Conservation (phyloP, 2,888 invertebrate genomes). For the Podabrus alpinus region DNA sequence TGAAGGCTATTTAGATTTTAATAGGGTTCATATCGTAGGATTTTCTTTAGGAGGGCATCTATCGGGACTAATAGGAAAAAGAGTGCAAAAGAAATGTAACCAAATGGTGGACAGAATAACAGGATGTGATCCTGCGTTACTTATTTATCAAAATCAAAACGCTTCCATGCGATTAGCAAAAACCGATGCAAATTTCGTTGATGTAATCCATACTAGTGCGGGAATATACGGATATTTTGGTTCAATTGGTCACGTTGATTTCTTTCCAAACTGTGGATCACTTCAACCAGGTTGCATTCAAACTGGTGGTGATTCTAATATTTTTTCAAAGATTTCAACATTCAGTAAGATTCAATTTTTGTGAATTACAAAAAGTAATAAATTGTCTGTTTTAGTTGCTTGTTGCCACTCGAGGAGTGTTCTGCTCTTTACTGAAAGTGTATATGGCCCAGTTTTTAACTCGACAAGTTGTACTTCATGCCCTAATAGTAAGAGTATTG, state of each 20-base stretch:
- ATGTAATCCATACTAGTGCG: not conserved
- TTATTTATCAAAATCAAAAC: not conserved
- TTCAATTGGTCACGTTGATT: not conserved
- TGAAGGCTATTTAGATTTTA: not conserved
- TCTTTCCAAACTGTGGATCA: not conserved
- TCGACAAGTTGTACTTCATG: not conserved
- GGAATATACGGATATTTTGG: not conserved
- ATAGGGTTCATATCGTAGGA: not conserved
- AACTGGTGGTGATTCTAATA: not conserved
- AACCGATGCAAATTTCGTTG: not conserved
- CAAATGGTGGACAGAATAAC: not conserved
- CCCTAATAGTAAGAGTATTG: not conserved
- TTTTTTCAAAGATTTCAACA: not conserved
- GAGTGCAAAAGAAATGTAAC: not conserved
- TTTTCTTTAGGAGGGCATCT: not conserved
- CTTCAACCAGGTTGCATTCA: not conserved
- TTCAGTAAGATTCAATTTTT: not conserved
- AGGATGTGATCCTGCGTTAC: not conserved
- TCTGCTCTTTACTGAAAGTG: not conserved
- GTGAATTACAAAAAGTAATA: not conserved
- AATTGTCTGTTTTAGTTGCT: not conserved
- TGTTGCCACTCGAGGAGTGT: not conserved
- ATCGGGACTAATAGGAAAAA: not conserved
- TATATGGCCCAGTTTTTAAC: not conserved
- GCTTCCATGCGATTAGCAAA: not conserved